Conservation (phyloP, 2,797 vertebrate genomes). For the Chelidonichthys spinosus region DNA sequence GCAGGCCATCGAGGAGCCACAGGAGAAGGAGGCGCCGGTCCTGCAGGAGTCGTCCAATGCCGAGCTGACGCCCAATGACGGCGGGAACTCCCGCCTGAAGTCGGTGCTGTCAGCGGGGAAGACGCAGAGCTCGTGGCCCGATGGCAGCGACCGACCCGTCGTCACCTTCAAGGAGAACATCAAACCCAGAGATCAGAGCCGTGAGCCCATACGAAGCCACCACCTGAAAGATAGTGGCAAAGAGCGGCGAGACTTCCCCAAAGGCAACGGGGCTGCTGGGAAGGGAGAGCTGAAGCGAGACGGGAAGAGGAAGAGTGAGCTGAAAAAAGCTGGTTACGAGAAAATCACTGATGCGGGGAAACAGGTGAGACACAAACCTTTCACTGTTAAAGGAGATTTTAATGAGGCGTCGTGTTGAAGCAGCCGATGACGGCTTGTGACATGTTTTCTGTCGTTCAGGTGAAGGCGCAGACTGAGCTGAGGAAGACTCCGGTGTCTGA, state of each 20-base stretch:
- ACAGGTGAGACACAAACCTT: slow-evolving; percentile 80
- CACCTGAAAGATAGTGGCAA: slow-evolving; percentile 87
- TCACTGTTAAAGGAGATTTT: no score
- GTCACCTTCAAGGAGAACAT: slow-evolving; percentile 99
- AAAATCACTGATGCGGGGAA: slow-evolving; percentile 88
- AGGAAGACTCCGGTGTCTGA: slow-evolving; percentile 97
- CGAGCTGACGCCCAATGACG: slow-evolving; percentile 78
- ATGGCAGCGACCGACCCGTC: slow-evolving; percentile 90
- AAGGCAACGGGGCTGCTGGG: slow-evolving; percentile 82
- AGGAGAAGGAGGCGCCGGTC: slow-evolving; percentile 89
- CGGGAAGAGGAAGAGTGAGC: slow-evolving; percentile 92
- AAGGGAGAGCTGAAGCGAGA: slow-evolving; percentile 92
- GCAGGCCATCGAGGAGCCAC: slow-evolving; percentile 89
- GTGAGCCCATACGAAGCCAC: slow-evolving; percentile 86
- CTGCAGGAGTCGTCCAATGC: slow-evolving; percentile 90
- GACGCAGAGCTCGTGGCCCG: slow-evolving; percentile 87
- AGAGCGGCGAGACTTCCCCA: slow-evolving; percentile 85
- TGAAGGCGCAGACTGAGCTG: slow-evolving; percentile 92
- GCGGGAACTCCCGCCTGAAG: slow-evolving; percentile 86
- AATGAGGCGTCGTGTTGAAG: not conserved
- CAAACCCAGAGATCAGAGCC: slow-evolving; percentile 92
- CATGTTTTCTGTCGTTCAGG: slow-evolving; percentile 75
- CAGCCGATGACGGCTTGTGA: no score
- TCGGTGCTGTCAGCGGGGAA: slow-evolving; percentile 93
- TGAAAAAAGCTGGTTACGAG: slow-evolving; percentile 88